Evolutionary conservation across 2,797 vertebrate genomes (phyloP).

Genomic region (Gobionotothen gibberifrons): DNA sequence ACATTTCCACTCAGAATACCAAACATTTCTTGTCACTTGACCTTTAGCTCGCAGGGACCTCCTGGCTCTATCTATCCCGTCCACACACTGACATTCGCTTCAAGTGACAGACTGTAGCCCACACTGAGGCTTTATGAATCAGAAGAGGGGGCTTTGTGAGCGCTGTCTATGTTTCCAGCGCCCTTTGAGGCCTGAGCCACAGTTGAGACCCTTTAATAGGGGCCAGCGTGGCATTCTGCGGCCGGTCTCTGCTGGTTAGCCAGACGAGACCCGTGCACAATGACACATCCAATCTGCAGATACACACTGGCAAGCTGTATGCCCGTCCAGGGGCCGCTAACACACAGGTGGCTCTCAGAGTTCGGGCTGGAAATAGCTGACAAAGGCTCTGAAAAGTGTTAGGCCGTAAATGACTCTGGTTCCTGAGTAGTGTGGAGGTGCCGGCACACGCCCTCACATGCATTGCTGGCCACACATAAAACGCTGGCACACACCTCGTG

Average conservation of each 20-base stretch:
- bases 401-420: constrained; percentile 65
- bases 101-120: constrained; percentile 53
- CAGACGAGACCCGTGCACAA: constrained; percentile 39
- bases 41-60: constrained; percentile 69
- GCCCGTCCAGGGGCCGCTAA: constrained; percentile 30
- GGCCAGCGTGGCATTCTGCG: constrained; percentile 49
- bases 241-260: constrained; percentile 59
- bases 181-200: constrained; percentile 56
- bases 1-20: constrained; percentile 51
- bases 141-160: constrained; percentile 40
- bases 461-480: constrained; percentile 40
- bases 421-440: constrained; percentile 48
- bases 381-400: constrained; percentile 52
- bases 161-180: constrained; percentile 22
- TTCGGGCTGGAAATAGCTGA: constrained; percentile 34
- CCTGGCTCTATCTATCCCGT: constrained; percentile 52
- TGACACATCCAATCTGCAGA: constrained; percentile 44
- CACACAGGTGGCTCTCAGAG: constrained; percentile 47
- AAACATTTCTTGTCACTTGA: constrained; percentile 73
- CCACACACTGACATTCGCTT: constrained; percentile 51
- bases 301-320: constrained; percentile 26
- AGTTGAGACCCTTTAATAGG: constrained; percentile 58
- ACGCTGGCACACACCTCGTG: constrained; percentile 64
- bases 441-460: constrained; percentile 50
- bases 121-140: constrained; percentile 51